Percentiles rank a stretch among this genome's conserved stretches.
Evolutionary conservation across 2,797 vertebrate genomes (phyloP).

Genomic region (Neoniphon sammara): DNA sequence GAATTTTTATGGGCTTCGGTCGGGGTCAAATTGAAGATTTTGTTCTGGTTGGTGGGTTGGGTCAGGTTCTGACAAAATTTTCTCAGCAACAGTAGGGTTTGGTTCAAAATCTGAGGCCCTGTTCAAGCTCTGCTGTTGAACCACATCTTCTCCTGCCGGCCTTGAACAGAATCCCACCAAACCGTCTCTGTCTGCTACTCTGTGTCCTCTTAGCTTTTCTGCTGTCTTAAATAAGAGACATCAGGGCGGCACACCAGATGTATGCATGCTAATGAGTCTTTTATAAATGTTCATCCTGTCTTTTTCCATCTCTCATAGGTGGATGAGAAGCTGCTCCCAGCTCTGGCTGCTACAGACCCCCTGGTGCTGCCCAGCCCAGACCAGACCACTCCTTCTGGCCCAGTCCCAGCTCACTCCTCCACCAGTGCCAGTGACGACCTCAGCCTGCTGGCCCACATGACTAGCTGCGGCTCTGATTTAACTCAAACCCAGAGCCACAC

Average conservation of each 20-base stretch:
- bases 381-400: conserved; percentile 76
- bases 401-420: conserved; percentile 62
- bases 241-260: too few relatives aligned
- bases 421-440: conserved; percentile 93
- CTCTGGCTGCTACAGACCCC: conserved; percentile 90
- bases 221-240: background rate
- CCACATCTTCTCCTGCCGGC: conserved; percentile 3
- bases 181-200: background rate
- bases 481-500: conserved; percentile 85
- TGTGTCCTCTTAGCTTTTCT: background rate
- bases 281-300: background rate
- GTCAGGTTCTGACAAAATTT: too few relatives aligned
- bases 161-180: conserved; percentile 9
- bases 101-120: too few relatives aligned
- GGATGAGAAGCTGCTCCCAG: conserved; percentile 96
- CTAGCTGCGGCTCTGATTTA: conserved; percentile 88
- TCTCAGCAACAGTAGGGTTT: too few relatives aligned
- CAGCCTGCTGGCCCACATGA: conserved; percentile 96
- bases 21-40: too few relatives aligned
- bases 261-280: background rate
- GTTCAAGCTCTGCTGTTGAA: background rate
- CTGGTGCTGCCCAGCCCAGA: conserved; percentile 90
- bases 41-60: too few relatives aligned
- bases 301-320: conserved; percentile 64
- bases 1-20: too few relatives aligned